Conservation (phyloP, 2,888 invertebrate genomes). For the Nymphalis urticae region DNA sequence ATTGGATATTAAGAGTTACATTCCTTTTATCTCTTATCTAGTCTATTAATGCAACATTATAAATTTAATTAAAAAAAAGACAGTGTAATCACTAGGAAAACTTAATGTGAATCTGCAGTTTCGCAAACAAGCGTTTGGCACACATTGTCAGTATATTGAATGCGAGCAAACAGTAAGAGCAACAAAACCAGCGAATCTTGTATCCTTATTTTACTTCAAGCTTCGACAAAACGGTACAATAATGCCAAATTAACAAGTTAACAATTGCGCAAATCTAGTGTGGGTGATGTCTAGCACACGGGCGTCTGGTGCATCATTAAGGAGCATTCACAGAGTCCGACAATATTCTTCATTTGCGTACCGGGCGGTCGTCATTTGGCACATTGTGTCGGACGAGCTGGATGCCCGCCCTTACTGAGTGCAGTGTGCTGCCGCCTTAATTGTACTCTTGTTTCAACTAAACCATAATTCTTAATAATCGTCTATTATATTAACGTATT, state of each 20-base stretch:
- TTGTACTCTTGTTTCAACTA: conserved; percentile 73
- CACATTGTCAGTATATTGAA: background rate
- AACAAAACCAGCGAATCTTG: conserved; percentile 2
- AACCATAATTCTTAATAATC: conserved; percentile 29
- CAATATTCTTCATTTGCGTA: conserved; percentile 82
- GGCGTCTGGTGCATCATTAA: conserved; percentile 70
- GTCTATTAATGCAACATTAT: background rate
- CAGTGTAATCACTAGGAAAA: background rate
- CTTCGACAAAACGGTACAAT: conserved; percentile 52
- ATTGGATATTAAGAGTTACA: too few relatives aligned
- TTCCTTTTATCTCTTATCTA: background rate
- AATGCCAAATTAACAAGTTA: conserved; percentile 68
- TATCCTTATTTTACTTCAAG: conserved; percentile 17
- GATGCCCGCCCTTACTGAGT: conserved; percentile 63
- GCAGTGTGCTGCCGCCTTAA: conserved; percentile 71
- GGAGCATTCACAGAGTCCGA: conserved; percentile 77
- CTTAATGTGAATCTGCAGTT: background rate
- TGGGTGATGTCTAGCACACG: conserved; percentile 62
- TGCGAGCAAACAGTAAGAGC: conserved; percentile 3
- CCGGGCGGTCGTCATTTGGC: conserved; percentile 74
- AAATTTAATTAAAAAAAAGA: background rate
- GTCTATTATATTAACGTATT: conserved; percentile 14
- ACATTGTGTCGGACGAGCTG: conserved; percentile 66
- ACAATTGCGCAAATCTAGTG: conserved; percentile 71
- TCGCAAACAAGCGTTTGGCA: background rate